phyloP scores from a whole-genome alignment of 2,888 invertebrate species.

The Apotomis capreana region DNA sequence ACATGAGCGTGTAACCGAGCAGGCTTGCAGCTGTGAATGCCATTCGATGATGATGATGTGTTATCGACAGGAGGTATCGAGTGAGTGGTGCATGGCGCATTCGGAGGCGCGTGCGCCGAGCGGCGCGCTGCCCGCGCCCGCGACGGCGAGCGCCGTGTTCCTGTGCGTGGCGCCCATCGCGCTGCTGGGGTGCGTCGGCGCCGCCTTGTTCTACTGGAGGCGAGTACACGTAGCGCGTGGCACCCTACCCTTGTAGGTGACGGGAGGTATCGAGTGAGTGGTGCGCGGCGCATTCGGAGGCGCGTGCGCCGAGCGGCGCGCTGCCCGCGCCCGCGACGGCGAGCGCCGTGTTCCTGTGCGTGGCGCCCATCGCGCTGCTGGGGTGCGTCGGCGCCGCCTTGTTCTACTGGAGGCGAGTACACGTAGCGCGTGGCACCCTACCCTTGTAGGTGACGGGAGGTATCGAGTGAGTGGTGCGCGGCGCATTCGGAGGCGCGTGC shows the following conservation, averaged over 20 bases:
- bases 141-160: conserved; percentile 61
- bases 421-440: no score
- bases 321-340: conserved; percentile 51
- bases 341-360: conserved; percentile 64
- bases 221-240: no score
- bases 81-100: conserved; percentile 66
- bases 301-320: conserved; percentile 53
- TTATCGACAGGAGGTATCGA: conserved; percentile 66
- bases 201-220: conserved; percentile 73
- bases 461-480: conserved; percentile 68
- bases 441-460: no score
- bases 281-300: conserved; percentile 67
- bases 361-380: conserved; percentile 62
- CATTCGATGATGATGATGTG: neutral
- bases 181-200: conserved; percentile 61
- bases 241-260: no score
- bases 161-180: conserved; percentile 64
- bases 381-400: conserved; percentile 64
- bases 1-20: no score
- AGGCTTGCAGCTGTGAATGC: no score
- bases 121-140: conserved; percentile 46
- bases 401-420: conserved; percentile 70
- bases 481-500: conserved; percentile 65
- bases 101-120: conserved; percentile 61
- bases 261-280: conserved; percentile 69